Conservation (phyloP, 2,797 vertebrate species). For the Remorina albescens region DNA sequence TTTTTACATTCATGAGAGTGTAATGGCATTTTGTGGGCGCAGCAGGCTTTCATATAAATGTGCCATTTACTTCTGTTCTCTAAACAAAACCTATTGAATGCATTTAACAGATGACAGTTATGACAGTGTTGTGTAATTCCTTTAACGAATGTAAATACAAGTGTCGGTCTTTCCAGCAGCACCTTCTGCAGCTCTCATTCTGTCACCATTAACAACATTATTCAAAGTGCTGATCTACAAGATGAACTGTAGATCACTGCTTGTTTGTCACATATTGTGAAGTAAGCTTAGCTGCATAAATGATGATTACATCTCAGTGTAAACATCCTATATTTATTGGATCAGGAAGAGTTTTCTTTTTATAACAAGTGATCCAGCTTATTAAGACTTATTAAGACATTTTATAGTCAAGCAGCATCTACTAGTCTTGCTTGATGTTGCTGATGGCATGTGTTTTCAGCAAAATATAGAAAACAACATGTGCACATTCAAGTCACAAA, state of each 20-base stretch:
- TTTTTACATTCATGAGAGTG: not conserved
- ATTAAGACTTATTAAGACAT: not conserved
- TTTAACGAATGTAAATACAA: constrained; percentile 12
- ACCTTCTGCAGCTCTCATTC: constrained; percentile 1
- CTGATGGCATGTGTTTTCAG: not conserved
- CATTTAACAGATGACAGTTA: constrained; percentile 1
- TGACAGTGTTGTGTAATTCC: not conserved
- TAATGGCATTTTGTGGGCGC: not conserved
- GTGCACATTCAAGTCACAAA: not conserved
- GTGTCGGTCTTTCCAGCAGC: constrained; percentile 7
- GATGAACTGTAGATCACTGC: no score
- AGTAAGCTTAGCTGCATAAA: no score
- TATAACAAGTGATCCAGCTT: not conserved
- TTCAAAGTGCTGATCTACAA: not conserved
- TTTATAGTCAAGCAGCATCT: no score
- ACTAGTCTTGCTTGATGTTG: not conserved
- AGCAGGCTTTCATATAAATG: not conserved
- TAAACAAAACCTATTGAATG: constrained; percentile 1
- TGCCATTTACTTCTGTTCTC: no score
- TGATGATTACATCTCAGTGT: no score
- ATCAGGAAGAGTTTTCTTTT: no score
- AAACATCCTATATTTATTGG: no score
- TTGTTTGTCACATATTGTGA: no score
- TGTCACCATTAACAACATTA: not conserved
- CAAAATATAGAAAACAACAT: not conserved